phyloP scores from a whole-genome alignment of 2,113 vertebrate genomes.

The Hystrix brachyura region DNA sequence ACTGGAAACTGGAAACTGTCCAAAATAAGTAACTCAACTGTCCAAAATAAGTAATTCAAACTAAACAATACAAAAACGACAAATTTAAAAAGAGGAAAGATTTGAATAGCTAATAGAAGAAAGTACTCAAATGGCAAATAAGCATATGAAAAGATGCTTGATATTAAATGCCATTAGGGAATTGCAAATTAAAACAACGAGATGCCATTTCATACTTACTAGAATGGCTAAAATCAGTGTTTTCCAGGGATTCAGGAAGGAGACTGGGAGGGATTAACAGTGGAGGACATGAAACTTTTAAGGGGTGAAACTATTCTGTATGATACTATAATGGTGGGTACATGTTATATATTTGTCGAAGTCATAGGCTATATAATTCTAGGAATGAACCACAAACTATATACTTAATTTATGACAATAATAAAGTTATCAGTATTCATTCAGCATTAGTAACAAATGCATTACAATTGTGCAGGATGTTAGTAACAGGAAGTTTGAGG shows the following conservation, averaged over 20 bases:
- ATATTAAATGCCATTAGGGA: not conserved
- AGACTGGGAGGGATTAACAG: not conserved
- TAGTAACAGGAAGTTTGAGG: not conserved
- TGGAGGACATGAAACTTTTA: not conserved
- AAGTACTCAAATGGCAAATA: not conserved
- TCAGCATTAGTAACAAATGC: constrained; percentile 22
- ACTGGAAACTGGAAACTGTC: not conserved
- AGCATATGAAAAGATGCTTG: not conserved
- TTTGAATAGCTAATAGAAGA: not conserved
- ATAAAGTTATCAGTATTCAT: not conserved
- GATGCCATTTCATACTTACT: not conserved
- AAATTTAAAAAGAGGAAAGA: not conserved
- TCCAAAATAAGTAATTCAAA: not conserved
- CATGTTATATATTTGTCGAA: not conserved
- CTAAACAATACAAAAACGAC: not conserved
- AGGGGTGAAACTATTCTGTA: not conserved
- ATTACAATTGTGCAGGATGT: not conserved
- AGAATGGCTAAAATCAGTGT: not conserved
- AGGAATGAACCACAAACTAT: not conserved
- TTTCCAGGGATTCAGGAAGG: not conserved
- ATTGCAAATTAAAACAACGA: not conserved
- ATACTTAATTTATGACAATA: not conserved
- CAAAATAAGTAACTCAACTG: not conserved
- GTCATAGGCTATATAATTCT: not conserved
- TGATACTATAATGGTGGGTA: not conserved